Evolutionary conservation across 2,113 vertebrate genomes (phyloP).

Genomic region (Boleophthalmus pectinirostris): DNA sequence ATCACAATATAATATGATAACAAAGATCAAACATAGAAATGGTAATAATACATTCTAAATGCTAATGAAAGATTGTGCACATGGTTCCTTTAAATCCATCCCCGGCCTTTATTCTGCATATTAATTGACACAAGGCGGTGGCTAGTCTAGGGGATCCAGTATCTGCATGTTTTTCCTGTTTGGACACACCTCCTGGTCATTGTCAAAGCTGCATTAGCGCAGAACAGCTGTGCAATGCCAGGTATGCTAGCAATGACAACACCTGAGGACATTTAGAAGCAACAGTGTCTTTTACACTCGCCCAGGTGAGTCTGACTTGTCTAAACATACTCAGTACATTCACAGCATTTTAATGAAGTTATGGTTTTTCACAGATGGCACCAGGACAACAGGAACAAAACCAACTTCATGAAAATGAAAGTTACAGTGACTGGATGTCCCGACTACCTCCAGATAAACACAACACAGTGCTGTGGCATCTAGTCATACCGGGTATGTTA

Average conservation of each 20-base stretch:
- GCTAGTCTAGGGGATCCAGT: too few relatives aligned
- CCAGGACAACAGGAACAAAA: neutral
- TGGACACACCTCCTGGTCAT: neutral
- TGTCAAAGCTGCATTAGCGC: neutral
- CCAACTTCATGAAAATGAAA: neutral
- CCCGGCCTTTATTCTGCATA: too few relatives aligned
- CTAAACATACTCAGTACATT: too few relatives aligned
- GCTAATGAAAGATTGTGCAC: too few relatives aligned
- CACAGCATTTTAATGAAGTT: neutral
- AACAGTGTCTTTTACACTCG: neutral
- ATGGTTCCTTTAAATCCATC: too few relatives aligned
- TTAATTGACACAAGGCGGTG: too few relatives aligned
- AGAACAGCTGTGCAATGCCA: neutral
- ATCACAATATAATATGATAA: too few relatives aligned
- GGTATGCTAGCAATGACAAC: neutral
- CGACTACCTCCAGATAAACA: neutral
- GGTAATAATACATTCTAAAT: too few relatives aligned
- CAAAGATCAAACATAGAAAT: too few relatives aligned
- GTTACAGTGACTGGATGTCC: conserved; percentile 2
- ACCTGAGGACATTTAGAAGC: neutral
- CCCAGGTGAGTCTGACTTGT: neutral
- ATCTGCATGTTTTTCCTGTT: too few relatives aligned
- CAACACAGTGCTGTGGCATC: neutral
- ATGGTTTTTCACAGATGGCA: neutral
- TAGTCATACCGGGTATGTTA: neutral